Evolutionary conservation across 2,888 invertebrate species (phyloP), one percentile per base, ranked within the genome.

Genomic region (Coelopa pilipes): DNA sequence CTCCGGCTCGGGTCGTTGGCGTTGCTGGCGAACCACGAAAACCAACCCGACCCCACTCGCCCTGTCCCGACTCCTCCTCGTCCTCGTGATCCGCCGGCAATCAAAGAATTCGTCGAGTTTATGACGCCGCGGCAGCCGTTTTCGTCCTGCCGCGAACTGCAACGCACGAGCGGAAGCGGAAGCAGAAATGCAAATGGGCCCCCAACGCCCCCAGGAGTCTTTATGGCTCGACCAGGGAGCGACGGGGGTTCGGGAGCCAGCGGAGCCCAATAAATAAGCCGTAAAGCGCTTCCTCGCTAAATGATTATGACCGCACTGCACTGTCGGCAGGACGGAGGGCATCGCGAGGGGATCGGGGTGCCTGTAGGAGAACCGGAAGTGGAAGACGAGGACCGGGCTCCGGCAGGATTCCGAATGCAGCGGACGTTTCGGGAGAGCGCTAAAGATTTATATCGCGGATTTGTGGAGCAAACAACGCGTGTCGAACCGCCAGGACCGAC

Each of bases 71-170:
- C n/a, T n/a, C n/a, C n/a, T n/a, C n/a, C n/a, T n/a, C n/a, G n/a
- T n/a, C n/a, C n/a, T n/a, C n/a, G n/a, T 19, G 15, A 55, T 55
- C 34, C 24, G 47, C 12, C 46, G 46, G 55, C 59, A 71, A 71
- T 71, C 71, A 71, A 71, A 63, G 63, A 65, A 71, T 71, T 65
- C 71, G 71, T 71, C 71, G 55, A 63, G 63, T 71, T 71, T 71
- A 71, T 63, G 63, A 47, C 55, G 71, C 65, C 45, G 53, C 53
- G 19, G 53, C 50, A 62, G 17, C 10, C 34, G 21, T 57, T 46
- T 45, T 47, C 15, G n/a, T 49, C 34, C 7, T 19, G 19, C 12
- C 2, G 46, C 24, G 15, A 19, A 15, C 15, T 15, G 15, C 15
- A 53, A 50, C 53, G 55, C 15, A 53, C 24, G 55, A 71, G 1